phyloP scores from a whole-genome alignment of 1,140 invertebrate species.

The Teleogryllus occipitalis region DNA sequence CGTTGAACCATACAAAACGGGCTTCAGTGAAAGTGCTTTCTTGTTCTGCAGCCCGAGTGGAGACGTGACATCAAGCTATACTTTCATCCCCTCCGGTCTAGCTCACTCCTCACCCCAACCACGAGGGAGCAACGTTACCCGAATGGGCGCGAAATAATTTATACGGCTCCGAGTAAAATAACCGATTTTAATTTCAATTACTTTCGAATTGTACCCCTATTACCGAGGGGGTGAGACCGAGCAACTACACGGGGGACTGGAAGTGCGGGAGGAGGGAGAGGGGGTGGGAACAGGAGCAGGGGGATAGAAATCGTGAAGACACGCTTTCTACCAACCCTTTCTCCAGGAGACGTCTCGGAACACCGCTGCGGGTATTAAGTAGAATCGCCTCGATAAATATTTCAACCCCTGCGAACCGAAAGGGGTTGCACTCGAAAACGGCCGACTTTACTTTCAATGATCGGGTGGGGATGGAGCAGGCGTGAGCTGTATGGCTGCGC shows the following conservation, averaged over 20 bases:
- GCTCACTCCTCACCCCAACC: neutral
- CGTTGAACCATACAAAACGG: too few relatives aligned
- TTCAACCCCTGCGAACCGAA: neutral
- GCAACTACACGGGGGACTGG: neutral
- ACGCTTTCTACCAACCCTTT: neutral
- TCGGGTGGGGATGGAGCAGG: neutral
- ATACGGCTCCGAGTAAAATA: neutral
- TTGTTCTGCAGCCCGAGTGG: neutral
- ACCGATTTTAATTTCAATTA: slow-evolving; percentile 6
- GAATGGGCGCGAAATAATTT: neutral
- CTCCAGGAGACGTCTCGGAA: neutral
- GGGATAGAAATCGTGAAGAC: too few relatives aligned
- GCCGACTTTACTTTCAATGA: neutral
- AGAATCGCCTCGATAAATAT: neutral
- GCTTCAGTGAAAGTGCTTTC: neutral
- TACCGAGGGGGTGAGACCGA: neutral
- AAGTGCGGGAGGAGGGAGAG: neutral
- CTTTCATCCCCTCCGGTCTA: neutral
- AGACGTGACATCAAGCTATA: too few relatives aligned
- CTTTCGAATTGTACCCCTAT: slow-evolving; percentile 4
- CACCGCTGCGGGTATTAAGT: neutral
- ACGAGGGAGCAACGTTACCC: neutral
- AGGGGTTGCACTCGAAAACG: neutral
- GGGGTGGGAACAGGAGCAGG: neutral
- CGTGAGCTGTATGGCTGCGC: too few relatives aligned